Evolutionary conservation across 2,888 invertebrate species (phyloP), one percentile per base, ranked within the genome.

Genomic region (Mycalesis mineus): DNA sequence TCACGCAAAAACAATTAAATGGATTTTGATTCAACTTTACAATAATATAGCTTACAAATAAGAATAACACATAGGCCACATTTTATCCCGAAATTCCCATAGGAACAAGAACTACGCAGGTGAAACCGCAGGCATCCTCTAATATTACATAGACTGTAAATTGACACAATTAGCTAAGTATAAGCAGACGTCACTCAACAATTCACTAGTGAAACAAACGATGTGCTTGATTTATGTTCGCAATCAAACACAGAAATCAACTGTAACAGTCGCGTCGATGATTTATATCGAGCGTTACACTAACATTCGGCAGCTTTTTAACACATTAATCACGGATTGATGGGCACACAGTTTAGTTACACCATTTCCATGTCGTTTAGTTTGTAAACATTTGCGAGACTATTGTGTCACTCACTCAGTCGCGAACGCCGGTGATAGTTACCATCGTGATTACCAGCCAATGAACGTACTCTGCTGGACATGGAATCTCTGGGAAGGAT

Each of bases 191-290:
- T 55, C 51, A 42, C 51, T 44, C 13, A 8, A 58, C 58, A 53
- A 52, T 53, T 44, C 33, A 49, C 57, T 33, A 55, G 29, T 52
- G 28, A 53, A 60, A 61, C 63, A 59, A 63, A 63, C 59, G 57
- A 64, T 66, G 61, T 61, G 64, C 63, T 60, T 65, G 64, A 68
- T 68, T 68, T 67, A 68, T 61, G 62, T 48, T 59, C 54, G 50
- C 59, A 58, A 67, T 64, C 64, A 61, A 62, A 65, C 47, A 57
- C 66, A 66, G 57, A 42, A 64, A 61, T 61, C 51, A 57, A 60
- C 57, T 60, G 63, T 57, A 65, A 54, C 57, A 58, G 60, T 56
- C 44, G 48, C 55, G 17, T 31, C 55, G 33, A 59, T 63, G 57
- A 64, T 62, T 57, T 61, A 64, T 66, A 44, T 51, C 47, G 53